A percentile compares a stretch with the other conserved stretches of the same genome.
Conservation (phyloP, 2,888 invertebrate species). For the Calameuta filiformis region DNA sequence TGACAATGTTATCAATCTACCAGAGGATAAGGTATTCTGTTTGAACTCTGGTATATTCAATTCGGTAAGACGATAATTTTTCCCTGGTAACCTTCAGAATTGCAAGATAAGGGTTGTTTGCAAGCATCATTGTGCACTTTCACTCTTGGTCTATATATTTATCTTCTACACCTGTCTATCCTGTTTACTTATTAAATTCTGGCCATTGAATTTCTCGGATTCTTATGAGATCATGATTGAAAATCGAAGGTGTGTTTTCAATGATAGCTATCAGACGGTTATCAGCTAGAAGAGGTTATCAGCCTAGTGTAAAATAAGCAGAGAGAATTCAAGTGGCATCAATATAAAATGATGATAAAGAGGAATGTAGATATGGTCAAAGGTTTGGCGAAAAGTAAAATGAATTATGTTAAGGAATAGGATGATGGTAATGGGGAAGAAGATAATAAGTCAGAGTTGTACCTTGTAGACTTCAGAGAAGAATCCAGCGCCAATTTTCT, state of each 20-base stretch:
- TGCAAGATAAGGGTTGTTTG: background rate
- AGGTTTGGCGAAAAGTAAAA: conserved; percentile 8
- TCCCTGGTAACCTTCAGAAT: background rate
- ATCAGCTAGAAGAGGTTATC: background rate
- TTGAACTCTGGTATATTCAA: conserved; percentile 6
- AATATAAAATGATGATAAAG: background rate
- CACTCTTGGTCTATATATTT: background rate
- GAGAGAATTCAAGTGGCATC: background rate
- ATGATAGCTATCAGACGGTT: background rate
- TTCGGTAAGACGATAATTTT: background rate
- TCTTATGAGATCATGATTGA: background rate
- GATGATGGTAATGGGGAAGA: background rate
- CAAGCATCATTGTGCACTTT: background rate
- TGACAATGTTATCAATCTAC: conserved; percentile 39
- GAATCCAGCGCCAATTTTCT: conserved; percentile 94
- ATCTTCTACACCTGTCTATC: background rate
- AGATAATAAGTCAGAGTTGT: conserved; percentile 42
- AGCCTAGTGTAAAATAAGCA: background rate
- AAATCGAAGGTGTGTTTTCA: background rate
- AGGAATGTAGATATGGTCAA: conserved; percentile 5
- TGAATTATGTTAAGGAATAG: background rate
- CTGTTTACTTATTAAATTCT: background rate
- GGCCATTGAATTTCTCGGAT: background rate
- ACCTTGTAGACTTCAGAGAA: conserved; percentile 99
- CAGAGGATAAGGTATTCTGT: conserved; percentile 29